Percentiles rank a stretch among this genome's conserved stretches.
phyloP scores from a whole-genome alignment of 1,140 invertebrate genomes.

The Pomacea maculata region DNA sequence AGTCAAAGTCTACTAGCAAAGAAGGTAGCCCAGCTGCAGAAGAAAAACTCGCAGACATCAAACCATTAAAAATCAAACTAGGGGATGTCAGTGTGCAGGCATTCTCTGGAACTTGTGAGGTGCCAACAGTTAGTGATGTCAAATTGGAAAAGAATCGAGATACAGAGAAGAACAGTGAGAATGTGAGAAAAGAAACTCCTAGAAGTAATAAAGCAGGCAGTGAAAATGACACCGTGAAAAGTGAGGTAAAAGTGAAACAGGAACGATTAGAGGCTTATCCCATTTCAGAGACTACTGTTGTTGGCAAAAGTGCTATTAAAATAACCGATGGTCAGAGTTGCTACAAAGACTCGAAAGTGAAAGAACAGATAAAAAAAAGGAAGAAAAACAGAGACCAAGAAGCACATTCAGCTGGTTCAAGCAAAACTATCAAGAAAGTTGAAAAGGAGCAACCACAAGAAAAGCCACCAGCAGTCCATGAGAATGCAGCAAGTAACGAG shows the following conservation, averaged over 20 bases:
- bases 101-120: no score
- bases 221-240: not conserved
- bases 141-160: not conserved
- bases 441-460: not conserved
- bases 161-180: conserved; percentile 4
- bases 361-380: no score
- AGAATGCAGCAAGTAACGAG: no score
- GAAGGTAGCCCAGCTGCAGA: conserved; percentile 25
- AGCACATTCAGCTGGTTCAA: no score
- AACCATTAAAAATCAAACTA: not conserved
- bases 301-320: no score
- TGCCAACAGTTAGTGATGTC: no score
- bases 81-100: no score
- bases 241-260: conserved; percentile 6
- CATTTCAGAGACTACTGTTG: no score
- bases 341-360: no score
- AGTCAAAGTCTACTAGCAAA: conserved; percentile 27
- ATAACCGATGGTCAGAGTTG: no score
- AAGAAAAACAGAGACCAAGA: no score
- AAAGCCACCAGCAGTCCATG: no score
- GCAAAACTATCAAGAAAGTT: conserved; percentile 2
- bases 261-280: not conserved
- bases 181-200: not conserved
- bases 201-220: conserved; percentile 3
- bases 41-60: not conserved